Evolutionary conservation across 2,113 vertebrate genomes (phyloP), one percentile per base, ranked within the genome.

Genomic region (Melanotaenia duboulayi): DNA sequence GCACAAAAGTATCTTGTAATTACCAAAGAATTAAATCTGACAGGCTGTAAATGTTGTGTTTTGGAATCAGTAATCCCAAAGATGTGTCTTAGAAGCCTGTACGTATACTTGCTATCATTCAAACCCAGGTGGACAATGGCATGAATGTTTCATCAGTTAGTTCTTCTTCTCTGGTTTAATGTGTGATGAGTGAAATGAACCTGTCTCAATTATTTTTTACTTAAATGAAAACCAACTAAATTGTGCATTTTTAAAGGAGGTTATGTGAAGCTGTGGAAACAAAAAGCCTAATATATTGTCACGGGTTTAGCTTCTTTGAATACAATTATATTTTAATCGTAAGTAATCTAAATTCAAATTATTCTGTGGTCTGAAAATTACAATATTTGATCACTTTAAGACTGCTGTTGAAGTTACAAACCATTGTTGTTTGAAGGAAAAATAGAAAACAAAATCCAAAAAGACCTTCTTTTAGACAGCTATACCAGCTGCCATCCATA

Each of bases 31-130:
- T 6, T 20, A n/a, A 5, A 67, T 40, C 12, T 19, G 4, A 63
- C 12, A 14, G 13, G 3, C 22, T 24, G 4, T 35, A 23, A 42
- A 7, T 28, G 16, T 9, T 51, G 58, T 40, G 19, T 16, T 57
- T 59, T 60, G 17, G 17, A 17, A 56, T 57, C 49, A 50, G 24
- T 46, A 56, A 74, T 58, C 12, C 28, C 19, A 59, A 73, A 32
- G 14, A n/a, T 32, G 23, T 35, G 2, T 51, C 17, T 57, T 7
- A 14, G 22, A 0, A 0, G 23, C 58, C 46, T 65, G 2, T 35
- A 7, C 32, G 7, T 35, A 9, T 7, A 35, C 32, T 35, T 35
- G 59, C 5, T 39, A 11, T 50, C 54, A 44, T 65, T 76, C 19
- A 61, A 52, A 22, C n/a, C 11, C 9, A 35, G 23, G 16, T 19